phyloP scores from a whole-genome alignment of 2,113 vertebrate species.

The Lontra canadensis region DNA sequence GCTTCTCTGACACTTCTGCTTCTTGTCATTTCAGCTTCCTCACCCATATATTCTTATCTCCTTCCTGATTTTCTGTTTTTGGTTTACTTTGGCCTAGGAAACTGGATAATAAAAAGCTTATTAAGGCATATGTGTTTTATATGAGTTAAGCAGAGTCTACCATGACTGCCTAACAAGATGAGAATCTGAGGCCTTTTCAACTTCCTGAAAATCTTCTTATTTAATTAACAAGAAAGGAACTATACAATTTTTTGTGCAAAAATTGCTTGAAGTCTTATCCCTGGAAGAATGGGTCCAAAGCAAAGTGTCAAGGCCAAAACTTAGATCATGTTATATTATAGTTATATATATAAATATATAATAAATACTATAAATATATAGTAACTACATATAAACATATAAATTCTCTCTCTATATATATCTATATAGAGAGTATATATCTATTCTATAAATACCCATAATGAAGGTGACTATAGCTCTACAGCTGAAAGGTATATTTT shows the following conservation, averaged over 20 bases:
- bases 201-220: background rate
- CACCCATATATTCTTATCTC: background rate
- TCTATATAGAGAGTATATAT: background rate
- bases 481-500: background rate
- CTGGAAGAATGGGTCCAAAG: background rate
- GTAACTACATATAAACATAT: background rate
- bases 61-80: conserved; percentile 52
- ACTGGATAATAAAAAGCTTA: background rate
- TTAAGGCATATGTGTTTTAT: conserved; percentile 4
- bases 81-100: conserved; percentile 56
- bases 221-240: background rate
- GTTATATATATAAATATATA: background rate
- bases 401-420: background rate
- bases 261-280: background rate
- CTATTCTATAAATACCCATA: background rate
- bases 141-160: conserved; percentile 25
- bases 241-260: background rate
- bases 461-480: background rate
- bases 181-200: background rate
- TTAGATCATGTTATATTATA: background rate
- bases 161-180: background rate
- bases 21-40: conserved; percentile 40
- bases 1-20: background rate
- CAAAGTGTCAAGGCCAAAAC: background rate
- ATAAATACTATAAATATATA: background rate